Base-by-base conservation (phyloP, 2,113 vertebrate genomes). In the Arenaria interpres region DNA sequence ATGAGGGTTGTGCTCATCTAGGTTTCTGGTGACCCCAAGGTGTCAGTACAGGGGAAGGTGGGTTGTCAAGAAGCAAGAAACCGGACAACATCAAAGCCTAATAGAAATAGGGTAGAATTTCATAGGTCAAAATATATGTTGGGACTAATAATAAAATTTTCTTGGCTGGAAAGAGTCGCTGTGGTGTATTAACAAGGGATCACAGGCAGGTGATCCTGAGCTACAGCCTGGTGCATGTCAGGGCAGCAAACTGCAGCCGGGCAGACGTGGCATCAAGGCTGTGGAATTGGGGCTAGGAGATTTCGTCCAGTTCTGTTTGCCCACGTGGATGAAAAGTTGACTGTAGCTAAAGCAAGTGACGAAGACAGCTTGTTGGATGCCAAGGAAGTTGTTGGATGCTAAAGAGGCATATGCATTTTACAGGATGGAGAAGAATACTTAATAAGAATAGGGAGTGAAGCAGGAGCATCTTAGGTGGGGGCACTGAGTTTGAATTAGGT, bases 161-260 rank as follows among this genome's bases (percentile, higher is more conserved):
- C 11, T 30, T 77, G 32, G 5, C 48, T 68, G 39, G 53, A 71
- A 78, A 33, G 71, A 78, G 24, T 48, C 57, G 6, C 66, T 33
- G 7, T 43, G 27, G 12, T 64, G 1, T 51, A 28, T 50, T 72
- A 41, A 39, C 0, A 0, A 60, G 12, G 28, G 18, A 43, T 62
- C 48, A 72, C 59, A 91, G 41, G 10, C 7, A 74, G 16, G 21
- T 63, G 37, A 76, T 54, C 28, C 50, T 81, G 35, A 88, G 4
- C 28, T 68, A 50, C 15, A 73, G 5, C n/a, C 57, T 63, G 27
- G 32, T 64, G 32, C 43, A 6, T 6, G 19, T 89, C 57, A 79
- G 57, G 64, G 32, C 77, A 69, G 60, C 30, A 68, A 54, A 72
- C 72, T 76, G 35, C 24, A 87, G 67, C 33, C 1, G 4, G 27